Conservation (phyloP, 2,888 invertebrate species). For the Oscheius sp. region DNA sequence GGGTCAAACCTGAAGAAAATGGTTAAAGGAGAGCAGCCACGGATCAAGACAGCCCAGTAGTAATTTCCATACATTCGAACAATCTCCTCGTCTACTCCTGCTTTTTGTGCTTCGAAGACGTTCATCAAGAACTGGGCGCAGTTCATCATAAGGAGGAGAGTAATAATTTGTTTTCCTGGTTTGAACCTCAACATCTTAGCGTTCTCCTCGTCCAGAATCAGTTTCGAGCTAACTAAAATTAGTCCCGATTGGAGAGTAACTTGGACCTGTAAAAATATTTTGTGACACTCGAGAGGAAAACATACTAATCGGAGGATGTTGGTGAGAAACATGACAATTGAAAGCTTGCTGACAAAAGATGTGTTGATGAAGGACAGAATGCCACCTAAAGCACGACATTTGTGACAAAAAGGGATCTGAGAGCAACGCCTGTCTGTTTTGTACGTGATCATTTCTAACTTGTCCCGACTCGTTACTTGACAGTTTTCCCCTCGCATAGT, state of each 20-base stretch:
- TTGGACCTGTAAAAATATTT: constrained; percentile 41
- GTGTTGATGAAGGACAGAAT: constrained; percentile 59
- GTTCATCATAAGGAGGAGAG: constrained; percentile 75
- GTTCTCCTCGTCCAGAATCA: constrained; percentile 48
- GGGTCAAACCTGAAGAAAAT: constrained; percentile 78
- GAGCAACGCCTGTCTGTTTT: no score
- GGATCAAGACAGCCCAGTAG: constrained; percentile 80
- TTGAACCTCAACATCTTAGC: constrained; percentile 57
- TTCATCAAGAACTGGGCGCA: constrained; percentile 81
- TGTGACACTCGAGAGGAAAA: not conserved
- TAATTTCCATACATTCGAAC: constrained; percentile 78
- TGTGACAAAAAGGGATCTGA: no score
- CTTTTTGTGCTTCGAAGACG: constrained; percentile 80
- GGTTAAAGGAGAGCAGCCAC: constrained; percentile 79
- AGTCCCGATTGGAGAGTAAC: constrained; percentile 60
- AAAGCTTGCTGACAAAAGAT: constrained; percentile 41
- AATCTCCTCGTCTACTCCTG: constrained; percentile 61
- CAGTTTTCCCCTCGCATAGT: no score
- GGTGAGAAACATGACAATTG: constrained; percentile 52
- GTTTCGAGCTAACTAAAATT: constrained; percentile 50
- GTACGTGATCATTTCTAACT: no score
- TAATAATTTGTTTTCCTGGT: constrained; percentile 64
- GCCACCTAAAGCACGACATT: constrained; percentile 40
- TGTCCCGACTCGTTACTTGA: no score
- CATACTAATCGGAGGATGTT: constrained; percentile 52